These are phyloP conservation scores for Campylomormyrus numenius DNA, from an alignment of 2,113 vertebrate genomes.

Conservation along the genomic window DNA sequence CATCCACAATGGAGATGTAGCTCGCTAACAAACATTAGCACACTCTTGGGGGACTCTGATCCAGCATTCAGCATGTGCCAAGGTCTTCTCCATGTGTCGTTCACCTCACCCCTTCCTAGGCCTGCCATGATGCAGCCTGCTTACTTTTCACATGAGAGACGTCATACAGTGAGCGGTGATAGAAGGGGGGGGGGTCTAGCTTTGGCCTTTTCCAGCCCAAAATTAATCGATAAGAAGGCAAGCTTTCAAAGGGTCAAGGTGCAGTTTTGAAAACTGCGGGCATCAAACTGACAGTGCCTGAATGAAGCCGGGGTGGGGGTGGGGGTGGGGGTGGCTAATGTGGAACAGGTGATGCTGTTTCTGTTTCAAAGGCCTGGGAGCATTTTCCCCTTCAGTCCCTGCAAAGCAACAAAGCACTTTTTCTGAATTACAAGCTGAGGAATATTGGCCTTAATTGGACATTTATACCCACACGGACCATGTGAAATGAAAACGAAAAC, in stretches of 20 bases:
- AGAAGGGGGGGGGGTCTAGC: background rate
- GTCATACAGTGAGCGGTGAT: background rate
- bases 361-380: background rate
- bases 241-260: background rate
- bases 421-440: slow-evolving; percentile 11
- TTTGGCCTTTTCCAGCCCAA: background rate
- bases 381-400: slow-evolving; percentile 18
- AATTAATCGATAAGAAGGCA: slow-evolving; percentile 5
- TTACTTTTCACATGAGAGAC: background rate
- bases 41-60: background rate
- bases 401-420: slow-evolving; percentile 12
- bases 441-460: slow-evolving; percentile 9
- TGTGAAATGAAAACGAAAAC: background rate
- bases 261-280: background rate
- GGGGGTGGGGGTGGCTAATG: background rate
- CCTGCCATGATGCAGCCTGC: background rate
- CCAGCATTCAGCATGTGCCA: background rate
- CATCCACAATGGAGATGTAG: background rate
- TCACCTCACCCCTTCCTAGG: background rate
- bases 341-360: slow-evolving; percentile 10
- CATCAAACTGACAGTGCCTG: background rate
- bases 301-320: background rate
- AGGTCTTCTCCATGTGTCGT: background rate
- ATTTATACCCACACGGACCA: background rate
- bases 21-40: background rate